These are phyloP conservation scores for Macrosiphum euphorbiae DNA, from an alignment of 2,888 invertebrate genomes.

Conservation along the genomic window DNA sequence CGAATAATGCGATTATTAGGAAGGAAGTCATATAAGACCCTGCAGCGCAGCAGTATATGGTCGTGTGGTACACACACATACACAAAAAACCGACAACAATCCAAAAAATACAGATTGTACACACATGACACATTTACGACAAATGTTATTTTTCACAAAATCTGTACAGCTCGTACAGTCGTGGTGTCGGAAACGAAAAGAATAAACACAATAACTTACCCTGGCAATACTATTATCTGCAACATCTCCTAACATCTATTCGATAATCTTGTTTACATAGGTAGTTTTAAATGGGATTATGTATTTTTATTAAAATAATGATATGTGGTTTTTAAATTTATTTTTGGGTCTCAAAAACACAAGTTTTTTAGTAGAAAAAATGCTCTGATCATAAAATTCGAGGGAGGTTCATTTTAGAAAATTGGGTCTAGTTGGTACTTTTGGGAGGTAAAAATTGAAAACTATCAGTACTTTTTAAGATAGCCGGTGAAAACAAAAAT, in stretches of 20 bases:
- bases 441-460: background rate
- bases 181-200: background rate
- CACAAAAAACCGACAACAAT: slow-evolving; percentile 27
- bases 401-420: background rate
- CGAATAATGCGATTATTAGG: slow-evolving; percentile 18
- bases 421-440: background rate
- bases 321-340: background rate
- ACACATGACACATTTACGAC: slow-evolving; percentile 8
- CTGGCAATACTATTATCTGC: background rate
- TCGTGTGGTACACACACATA: background rate
- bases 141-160: background rate
- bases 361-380: background rate
- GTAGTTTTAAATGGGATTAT: background rate
- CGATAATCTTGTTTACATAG: background rate
- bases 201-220: background rate
- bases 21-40: slow-evolving; percentile 34
- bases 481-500: background rate
- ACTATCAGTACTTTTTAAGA: background rate
- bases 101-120: slow-evolving; percentile 14
- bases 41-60: background rate
- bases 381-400: background rate
- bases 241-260: background rate
- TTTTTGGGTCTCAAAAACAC: background rate
- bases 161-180: background rate
- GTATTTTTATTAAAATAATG: background rate